These are phyloP conservation scores for Nothocercus julius DNA, from an alignment of 2,113 vertebrate genomes.

Conservation along the genomic window DNA sequence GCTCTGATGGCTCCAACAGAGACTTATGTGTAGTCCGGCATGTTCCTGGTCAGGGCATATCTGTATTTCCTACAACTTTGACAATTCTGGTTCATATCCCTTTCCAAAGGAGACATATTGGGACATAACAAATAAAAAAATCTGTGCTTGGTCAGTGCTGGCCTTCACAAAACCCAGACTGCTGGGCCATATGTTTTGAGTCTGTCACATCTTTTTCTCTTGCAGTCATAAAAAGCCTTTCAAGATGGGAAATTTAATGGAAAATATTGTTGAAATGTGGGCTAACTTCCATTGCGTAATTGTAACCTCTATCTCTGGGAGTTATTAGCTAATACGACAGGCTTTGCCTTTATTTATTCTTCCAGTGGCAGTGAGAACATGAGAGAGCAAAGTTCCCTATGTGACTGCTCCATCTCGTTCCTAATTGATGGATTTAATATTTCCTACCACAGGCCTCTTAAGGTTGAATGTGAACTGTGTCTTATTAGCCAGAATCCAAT, in stretches of 20 bases:
- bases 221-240: slow-evolving; percentile 20
- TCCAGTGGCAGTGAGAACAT: slow-evolving; percentile 3
- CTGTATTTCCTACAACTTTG: neutral
- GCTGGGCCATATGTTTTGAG: neutral
- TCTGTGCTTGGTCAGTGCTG: slow-evolving; percentile 1
- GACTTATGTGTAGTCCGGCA: neutral
- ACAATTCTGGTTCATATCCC: neutral
- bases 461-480: neutral
- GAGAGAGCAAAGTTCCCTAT: neutral
- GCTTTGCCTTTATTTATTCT: slow-evolving; percentile 13
- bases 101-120: neutral
- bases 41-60: neutral
- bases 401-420: neutral
- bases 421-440: neutral
- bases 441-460: slow-evolving; percentile 22
- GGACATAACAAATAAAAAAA: neutral
- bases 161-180: slow-evolving; percentile 12
- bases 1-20: neutral
- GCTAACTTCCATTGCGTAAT: slow-evolving; percentile 25
- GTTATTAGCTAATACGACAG: neutral
- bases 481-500: neutral
- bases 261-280: slow-evolving; percentile 34
- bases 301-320: slow-evolving; percentile 32
- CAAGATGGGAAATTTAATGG: slow-evolving; percentile 48
- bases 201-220: neutral